phyloP scores from a whole-genome alignment of 2,797 vertebrate species.

The Balearica regulorum region DNA sequence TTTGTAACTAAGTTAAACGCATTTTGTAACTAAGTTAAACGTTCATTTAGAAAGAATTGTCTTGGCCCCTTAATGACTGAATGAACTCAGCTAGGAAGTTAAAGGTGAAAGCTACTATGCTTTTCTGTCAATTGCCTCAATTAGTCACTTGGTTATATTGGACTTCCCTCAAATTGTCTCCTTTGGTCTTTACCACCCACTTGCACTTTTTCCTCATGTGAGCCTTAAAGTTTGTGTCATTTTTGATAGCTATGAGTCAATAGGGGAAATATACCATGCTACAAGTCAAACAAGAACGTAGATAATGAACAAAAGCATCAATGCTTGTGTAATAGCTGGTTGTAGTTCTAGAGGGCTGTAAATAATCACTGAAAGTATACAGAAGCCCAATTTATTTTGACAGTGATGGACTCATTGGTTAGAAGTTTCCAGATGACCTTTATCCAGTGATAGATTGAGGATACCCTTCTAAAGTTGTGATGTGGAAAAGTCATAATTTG shows the following conservation, averaged over 20 bases:
- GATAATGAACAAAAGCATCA: not conserved
- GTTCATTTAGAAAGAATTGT: not conserved
- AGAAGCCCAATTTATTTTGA: not conserved
- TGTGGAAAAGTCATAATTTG: accelerated
- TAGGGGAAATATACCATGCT: not conserved
- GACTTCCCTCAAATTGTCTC: not conserved
- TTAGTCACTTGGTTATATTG: not conserved
- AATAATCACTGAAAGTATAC: not conserved
- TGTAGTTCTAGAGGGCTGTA: not conserved
- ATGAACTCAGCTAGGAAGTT: not conserved
- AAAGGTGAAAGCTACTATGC: not conserved
- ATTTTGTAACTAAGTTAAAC: not conserved
- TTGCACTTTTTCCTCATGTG: not conserved
- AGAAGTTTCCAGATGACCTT: not conserved
- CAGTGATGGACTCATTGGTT: not conserved
- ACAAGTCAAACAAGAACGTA: not conserved
- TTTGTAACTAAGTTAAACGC: not conserved
- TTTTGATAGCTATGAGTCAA: not conserved
- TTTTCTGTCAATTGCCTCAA: not conserved
- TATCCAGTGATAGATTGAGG: not conserved
- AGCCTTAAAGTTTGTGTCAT: not conserved
- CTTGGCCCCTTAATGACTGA: not conserved
- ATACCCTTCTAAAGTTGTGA: not conserved
- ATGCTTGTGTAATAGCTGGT: not conserved
- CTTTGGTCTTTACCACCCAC: not conserved